These are phyloP conservation scores for Stenurella melanura DNA, from an alignment of 2,888 invertebrate species.

Conservation along the genomic window DNA sequence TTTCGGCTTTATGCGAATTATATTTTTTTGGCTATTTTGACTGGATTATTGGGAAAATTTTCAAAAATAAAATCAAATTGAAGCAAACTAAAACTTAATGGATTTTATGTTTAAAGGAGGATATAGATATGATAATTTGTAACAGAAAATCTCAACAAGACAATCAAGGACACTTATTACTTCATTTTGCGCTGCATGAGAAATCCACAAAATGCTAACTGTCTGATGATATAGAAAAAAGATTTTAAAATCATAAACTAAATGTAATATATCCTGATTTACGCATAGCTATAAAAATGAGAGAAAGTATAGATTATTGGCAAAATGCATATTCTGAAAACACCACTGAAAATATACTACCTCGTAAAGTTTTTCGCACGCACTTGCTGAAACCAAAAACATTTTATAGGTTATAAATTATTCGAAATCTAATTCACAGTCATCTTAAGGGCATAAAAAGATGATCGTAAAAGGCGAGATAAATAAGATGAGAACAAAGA, in stretches of 20 bases:
- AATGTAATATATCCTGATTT: constrained; percentile 10
- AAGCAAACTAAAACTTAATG: too few relatives aligned
- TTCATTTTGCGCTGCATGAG: too few relatives aligned
- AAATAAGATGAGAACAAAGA: constrained; percentile 64
- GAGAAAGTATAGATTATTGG: constrained; percentile 16
- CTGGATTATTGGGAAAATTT: too few relatives aligned
- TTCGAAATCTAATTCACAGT: constrained; percentile 63
- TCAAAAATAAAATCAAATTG: too few relatives aligned
- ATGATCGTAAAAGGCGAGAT: constrained; percentile 62
- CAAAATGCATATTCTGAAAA: constrained; percentile 16
- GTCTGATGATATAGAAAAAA: not conserved
- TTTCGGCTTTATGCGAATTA: too few relatives aligned
- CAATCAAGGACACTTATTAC: too few relatives aligned
- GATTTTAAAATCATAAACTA: not conserved
- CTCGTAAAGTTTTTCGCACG: constrained; percentile 23
- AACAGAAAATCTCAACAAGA: too few relatives aligned
- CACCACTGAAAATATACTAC: not conserved
- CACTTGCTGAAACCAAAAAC: constrained; percentile 37
- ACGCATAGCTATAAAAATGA: constrained; percentile 11
- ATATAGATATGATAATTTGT: too few relatives aligned
- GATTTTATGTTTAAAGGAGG: too few relatives aligned
- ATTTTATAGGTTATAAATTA: constrained; percentile 60
- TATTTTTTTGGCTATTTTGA: too few relatives aligned
- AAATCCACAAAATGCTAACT: not conserved
- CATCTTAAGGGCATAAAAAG: constrained; percentile 62